Evolutionary conservation across 2,113 vertebrate genomes (phyloP).

Genomic region (Zapus hudsonius): DNA sequence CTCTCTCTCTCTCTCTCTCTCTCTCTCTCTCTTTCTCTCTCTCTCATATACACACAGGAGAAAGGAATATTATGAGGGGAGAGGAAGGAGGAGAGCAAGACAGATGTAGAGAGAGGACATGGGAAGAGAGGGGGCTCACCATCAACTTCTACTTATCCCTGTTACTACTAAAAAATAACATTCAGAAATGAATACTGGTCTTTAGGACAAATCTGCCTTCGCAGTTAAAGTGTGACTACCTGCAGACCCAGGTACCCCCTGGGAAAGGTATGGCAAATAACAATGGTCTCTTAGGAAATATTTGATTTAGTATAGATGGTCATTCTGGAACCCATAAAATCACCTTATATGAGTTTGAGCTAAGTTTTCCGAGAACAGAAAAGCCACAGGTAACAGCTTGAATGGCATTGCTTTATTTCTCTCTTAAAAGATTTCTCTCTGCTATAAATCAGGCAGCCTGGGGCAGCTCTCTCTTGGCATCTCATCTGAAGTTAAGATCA

Average conservation of each 20-base stretch:
- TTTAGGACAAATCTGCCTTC: background rate
- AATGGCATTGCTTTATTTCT: slow-evolving; percentile 45
- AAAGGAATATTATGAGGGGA: background rate
- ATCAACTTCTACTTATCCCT: background rate
- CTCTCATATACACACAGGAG: background rate
- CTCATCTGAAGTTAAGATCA: background rate
- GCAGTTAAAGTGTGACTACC: background rate
- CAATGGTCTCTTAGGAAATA: background rate
- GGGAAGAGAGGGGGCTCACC: too few species aligned
- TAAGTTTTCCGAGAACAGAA: slow-evolving; percentile 32
- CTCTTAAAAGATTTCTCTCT: slow-evolving; percentile 37
- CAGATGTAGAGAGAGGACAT: background rate
- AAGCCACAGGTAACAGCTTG: background rate
- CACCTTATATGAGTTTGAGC: background rate
- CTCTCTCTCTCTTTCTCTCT: background rate
- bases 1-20: background rate
- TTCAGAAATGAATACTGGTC: background rate
- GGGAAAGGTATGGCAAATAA: slow-evolving; percentile 30
- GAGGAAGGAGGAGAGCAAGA: background rate
- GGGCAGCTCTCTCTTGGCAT: background rate
- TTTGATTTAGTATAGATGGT: slow-evolving; percentile 33
- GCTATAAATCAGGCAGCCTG: background rate
- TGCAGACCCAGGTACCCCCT: background rate
- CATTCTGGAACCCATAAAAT: slow-evolving; percentile 14
- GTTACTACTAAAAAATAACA: background rate